Base-by-base conservation (phyloP, 1,140 invertebrate species). In the Drosophila nikananu region DNA sequence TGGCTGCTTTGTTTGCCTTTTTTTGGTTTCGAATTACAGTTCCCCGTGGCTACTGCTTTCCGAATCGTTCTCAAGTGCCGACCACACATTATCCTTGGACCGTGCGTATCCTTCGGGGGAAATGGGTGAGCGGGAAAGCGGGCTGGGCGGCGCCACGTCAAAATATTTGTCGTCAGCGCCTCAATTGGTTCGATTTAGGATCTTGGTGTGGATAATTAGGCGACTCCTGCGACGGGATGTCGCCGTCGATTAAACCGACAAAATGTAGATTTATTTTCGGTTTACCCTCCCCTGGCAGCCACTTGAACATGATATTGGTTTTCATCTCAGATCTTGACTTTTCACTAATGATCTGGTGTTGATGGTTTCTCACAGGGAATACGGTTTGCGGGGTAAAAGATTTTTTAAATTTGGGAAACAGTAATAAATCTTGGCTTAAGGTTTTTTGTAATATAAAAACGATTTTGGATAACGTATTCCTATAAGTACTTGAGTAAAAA, bases 131-230 rank as follows among this genome's bases (percentile, higher is more conserved):
- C 44, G 60, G 44, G 9, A 58, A 55, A 67, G 66, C 52, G 71
- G 71, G 64, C 49, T 35, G 49, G 68, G 58, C 66, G 81, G 67
- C 83, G 86, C 79, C 79, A 82, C 79, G 86, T 91, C 86, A 90
- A 80, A 90, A 90, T 90, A 90, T 90, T 90, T 90, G 86, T 90
- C 86, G 75, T 90, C 78, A 86, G 83, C 68, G 78, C 77, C 77
- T 84, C 83, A 70, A 83, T 86, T 80, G 86, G 42, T 66, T 67
- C 83, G 64, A 83, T 87, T 87, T 86, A 83, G 21, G 54, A 39
- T n/a, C 21, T 39, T 75, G 83, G 61, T 79, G 65, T 51, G 59
- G 77, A 77, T 75, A 89, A 90, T 89, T 84, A 89, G 86, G 46
- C 61, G 73, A 54, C 46, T 55, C 68, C 64, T 63, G 65, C 78